Conservation (phyloP, 2,888 invertebrate genomes). For the Andrena fulva region DNA sequence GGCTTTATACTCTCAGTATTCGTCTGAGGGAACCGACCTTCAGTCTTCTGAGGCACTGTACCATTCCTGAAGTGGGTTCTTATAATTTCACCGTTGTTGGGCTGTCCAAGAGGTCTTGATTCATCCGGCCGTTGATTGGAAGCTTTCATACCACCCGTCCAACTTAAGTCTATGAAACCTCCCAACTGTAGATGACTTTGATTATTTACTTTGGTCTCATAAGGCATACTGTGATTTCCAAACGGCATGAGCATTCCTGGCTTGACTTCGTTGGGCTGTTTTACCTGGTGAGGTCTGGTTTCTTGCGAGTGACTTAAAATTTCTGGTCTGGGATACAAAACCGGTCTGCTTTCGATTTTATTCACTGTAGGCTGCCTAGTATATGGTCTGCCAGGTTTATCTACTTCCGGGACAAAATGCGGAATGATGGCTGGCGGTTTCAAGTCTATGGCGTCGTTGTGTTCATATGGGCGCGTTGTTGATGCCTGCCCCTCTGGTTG, state of each 20-base stretch:
- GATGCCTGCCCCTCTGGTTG: slow-evolving; percentile 35
- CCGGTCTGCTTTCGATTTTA: slow-evolving; percentile 66
- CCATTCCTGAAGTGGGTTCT: slow-evolving; percentile 31
- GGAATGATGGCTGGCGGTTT: slow-evolving; percentile 76
- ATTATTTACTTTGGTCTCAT: slow-evolving; percentile 31
- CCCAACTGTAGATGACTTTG: slow-evolving; percentile 29
- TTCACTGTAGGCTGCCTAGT: slow-evolving; percentile 63
- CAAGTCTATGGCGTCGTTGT: slow-evolving; percentile 76
- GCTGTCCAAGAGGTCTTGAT: neutral
- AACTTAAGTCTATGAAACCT: slow-evolving; percentile 47
- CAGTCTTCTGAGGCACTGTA: slow-evolving; percentile 36
- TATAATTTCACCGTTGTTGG: slow-evolving; percentile 11
- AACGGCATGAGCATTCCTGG: slow-evolving; percentile 25
- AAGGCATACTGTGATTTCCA: slow-evolving; percentile 41
- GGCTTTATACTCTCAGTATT: neutral
- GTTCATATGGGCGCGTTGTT: slow-evolving; percentile 40
- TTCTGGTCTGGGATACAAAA: slow-evolving; percentile 65
- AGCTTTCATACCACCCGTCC: slow-evolving; percentile 28
- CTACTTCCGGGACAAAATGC: slow-evolving; percentile 65
- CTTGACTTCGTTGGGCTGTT: slow-evolving; percentile 26
- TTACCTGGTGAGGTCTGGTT: slow-evolving; percentile 35
- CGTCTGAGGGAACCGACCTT: neutral
- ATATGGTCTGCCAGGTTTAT: slow-evolving; percentile 76
- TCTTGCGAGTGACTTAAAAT: slow-evolving; percentile 64
- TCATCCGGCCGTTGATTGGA: slow-evolving; percentile 23